Base-by-base conservation (phyloP, 2,797 vertebrate genomes). In the Setipinna tenuifilis region DNA sequence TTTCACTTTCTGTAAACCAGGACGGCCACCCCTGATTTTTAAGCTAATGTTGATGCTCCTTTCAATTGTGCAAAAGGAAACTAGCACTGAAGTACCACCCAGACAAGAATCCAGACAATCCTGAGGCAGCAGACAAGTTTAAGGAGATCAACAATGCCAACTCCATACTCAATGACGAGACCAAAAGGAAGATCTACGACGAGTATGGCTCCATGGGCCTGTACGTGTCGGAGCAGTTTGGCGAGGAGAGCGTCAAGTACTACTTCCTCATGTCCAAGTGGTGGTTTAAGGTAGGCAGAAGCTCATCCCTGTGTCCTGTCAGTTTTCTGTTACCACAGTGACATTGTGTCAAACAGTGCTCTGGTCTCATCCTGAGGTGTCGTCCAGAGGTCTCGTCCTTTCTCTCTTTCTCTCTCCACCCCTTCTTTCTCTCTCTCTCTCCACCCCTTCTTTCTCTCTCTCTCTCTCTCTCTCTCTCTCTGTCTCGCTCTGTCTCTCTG, bases 91-190 rank as follows among this genome's bases (percentile, higher is more conserved):
- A 96, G 89, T 99, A 97, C 90, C 98, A 99, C 85, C 98, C 98
- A 0, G 98, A 99, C 91, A 99, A 99, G 92, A 99, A 99, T 93
- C 97, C 97, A 0, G 97, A 97, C 25, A 95, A 98, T 86, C 94
- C 96, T 0, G 95, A 97, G 82, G 97, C 97, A 0, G 96, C 96
- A 0, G 98, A 99, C 85, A 96, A 97, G 90, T 99, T 99, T 90
- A 98, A 99, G 93, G 98, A 99, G 94, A 98, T 99, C 86, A 99
- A 99, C 95, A 96, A 96, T 54, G 98, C 98, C 83, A 97, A 99
- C 89, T 93, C 97, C 0, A 96, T 97, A 5, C 93, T 99, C 65
- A 97, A 95, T 0, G 97, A 99, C 44, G 95, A 95, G 17, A 96
- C 94, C 91, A 98, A 97, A 92, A 94, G 96, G 86, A 96, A 93